Evolutionary conservation across 1,140 invertebrate genomes (phyloP).

Genomic region (Eufriesea mexicana): DNA sequence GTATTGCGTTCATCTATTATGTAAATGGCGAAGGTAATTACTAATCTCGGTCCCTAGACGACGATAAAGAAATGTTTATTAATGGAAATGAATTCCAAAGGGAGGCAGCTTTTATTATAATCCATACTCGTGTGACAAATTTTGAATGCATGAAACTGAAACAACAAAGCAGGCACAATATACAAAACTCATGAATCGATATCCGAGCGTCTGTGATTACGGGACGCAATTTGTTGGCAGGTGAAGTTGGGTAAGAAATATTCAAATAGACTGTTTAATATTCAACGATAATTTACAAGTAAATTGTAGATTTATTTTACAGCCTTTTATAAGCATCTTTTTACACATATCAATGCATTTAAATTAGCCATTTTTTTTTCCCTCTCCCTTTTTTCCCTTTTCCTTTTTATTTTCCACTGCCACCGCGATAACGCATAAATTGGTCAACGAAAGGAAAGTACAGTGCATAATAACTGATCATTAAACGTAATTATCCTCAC

Average conservation of each 20-base stretch:
- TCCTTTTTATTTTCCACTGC: conserved; percentile 5
- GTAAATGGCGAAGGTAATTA: background rate
- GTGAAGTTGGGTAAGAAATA: conserved; percentile 46
- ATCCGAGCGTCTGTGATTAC: conserved; percentile 34
- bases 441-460: background rate
- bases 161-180: conserved; percentile 21
- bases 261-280: conserved; percentile 57
- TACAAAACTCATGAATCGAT: conserved; percentile 36
- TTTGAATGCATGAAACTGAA: conserved; percentile 10
- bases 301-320: conserved; percentile 53
- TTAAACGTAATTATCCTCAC: background rate
- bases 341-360: conserved; percentile 42
- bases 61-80: background rate
- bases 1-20: background rate
- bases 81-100: background rate
- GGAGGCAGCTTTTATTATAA: background rate
- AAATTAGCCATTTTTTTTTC: conserved; percentile 36
- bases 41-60: background rate
- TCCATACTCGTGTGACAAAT: background rate
- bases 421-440: background rate
- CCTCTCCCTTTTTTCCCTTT: no score
- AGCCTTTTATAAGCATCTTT: conserved; percentile 24
- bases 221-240: conserved; percentile 42
- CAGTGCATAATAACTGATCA: background rate
- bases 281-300: conserved; percentile 58